A percentile compares a stretch with the other conserved stretches of the same genome.
These are phyloP conservation scores for human (Homo sapiens) DNA, from an alignment of 2,113 vertebrate genomes.

Conservation along the genomic window DNA sequence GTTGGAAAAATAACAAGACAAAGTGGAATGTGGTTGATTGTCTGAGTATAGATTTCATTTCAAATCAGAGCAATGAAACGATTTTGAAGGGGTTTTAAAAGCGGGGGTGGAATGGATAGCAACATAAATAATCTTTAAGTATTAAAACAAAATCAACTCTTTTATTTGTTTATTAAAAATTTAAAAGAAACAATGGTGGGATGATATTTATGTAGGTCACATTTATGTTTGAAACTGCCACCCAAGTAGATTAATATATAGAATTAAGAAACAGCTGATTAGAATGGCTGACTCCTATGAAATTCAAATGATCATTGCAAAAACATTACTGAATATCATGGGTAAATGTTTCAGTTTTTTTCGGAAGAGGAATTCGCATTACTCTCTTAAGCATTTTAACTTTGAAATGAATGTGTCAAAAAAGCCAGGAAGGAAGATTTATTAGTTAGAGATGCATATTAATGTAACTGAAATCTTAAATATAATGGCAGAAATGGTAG, in stretches of 20 bases:
- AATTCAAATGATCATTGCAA: neutral
- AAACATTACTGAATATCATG: neutral
- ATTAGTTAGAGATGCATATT: neutral
- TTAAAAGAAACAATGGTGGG: neutral
- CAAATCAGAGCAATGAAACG: neutral
- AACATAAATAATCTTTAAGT: neutral
- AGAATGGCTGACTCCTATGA: neutral
- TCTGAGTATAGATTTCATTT: neutral
- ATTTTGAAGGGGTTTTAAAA: neutral
- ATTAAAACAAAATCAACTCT: neutral
- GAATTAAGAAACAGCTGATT: neutral
- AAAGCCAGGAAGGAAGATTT: neutral
- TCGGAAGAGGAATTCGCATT: constrained; percentile 13
- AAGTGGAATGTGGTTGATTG: neutral
- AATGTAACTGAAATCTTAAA: constrained; percentile 16
- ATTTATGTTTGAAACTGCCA: neutral
- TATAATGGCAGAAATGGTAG: neutral
- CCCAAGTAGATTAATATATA: neutral
- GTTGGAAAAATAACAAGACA: neutral
- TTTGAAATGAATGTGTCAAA: constrained; percentile 50
- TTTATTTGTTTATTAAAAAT: neutral
- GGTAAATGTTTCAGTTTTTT: neutral
- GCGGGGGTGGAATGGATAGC: neutral
- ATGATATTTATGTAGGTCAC: neutral
- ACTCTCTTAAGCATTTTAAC: constrained; percentile 8